Base-by-base conservation (phyloP, 2,113 vertebrate species). In the Anseranas semipalmata region DNA sequence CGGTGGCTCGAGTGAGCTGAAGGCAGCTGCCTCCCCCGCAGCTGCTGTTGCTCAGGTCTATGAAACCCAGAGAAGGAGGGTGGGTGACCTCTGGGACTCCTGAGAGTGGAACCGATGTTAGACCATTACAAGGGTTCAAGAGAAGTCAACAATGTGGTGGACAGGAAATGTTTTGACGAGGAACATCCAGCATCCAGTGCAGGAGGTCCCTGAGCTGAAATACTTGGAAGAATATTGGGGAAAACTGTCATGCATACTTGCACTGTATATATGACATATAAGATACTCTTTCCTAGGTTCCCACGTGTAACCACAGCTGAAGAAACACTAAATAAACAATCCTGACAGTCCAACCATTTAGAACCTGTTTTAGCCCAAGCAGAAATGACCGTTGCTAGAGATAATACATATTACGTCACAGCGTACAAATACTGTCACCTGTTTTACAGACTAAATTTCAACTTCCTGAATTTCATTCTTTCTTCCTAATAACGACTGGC, bases 401-500 rank as follows among this genome's bases (percentile, higher is more conserved):
- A 55, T 8, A 5, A 33, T n/a, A 1, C 8, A 16, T 2, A 21
- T 16, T 22, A 73, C 14, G 33, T 5, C 0, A 2, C 1, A 7
- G 6, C 60, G 53, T 32, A 55, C 50, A 66, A 33, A 12, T 58
- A 33, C 10, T 13, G 7, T 37, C 41, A 58, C 32, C 10, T 21
- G 9, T 37, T 71, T 71, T 66, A 55, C 56, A 74, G 37, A 58
- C 3, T 32, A 63, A 77, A 62, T 30, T 15, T 55, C n/a, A 43
- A 74, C 50, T 72, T 65, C 52, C 7, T 17, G 30, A 60, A 15
- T 82, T 55, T 37, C 24, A 27, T 39, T 66, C 32, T 46, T 71
- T 74, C 66, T 39, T 50, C 46, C 33, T 89, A n/a, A 28, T 17
- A 53, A 15, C 15, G 65, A 58, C 20, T 58, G 59, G 58, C 45